Base-by-base conservation (phyloP, 2,797 vertebrate species). In the Pangasius mekongensis region DNA sequence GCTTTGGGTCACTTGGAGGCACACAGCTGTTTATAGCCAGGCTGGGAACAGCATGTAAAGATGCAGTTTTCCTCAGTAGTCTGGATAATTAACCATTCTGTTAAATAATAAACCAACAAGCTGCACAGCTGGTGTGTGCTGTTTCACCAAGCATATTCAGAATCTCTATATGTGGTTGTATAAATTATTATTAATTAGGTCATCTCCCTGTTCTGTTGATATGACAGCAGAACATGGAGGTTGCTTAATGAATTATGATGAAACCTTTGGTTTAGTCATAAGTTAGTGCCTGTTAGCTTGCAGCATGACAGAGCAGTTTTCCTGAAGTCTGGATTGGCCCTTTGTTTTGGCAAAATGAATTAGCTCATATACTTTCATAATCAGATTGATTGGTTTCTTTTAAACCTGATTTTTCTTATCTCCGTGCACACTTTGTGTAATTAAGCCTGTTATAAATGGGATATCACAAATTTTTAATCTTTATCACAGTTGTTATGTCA, bases 21-120 rank as follows among this genome's bases (percentile, higher is more conserved):
- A 85, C 87, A 73, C 86, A 85, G 89, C 82, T 89, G 86, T 87
- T 89, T 89, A 71, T 73, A 84, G 81, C 49, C 88, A 89, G 88
- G 52, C 80, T 89, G 85, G 10, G 47, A 87, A 85, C 86, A 87
- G 82, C 86, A 87, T 85, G 86, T 62, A 64, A 78, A 84, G 49
- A 77, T 84, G 85, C 85, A 84, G 47, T 87, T 87, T 87, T 81
- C 39, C n/a, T 87, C 76, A 67, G n/a, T 39, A 67, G 58, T 71
- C 27, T 62, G 81, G 52, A 49, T 89, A 85, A 87, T 85, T 87
- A 87, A 81, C 27, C 64, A 84, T 77, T 67, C 52, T 87, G 58
- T 86, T 86, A 88, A 80, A 84, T 62, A 87, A 62, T 60, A 80
- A 78, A 77, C 30, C 62, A 87, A 86, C 47, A 84, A 54, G 30